A percentile compares a stretch with the other conserved stretches of the same genome.
Evolutionary conservation across 2,113 vertebrate genomes (phyloP).

Genomic region (Vicugna pacos): DNA sequence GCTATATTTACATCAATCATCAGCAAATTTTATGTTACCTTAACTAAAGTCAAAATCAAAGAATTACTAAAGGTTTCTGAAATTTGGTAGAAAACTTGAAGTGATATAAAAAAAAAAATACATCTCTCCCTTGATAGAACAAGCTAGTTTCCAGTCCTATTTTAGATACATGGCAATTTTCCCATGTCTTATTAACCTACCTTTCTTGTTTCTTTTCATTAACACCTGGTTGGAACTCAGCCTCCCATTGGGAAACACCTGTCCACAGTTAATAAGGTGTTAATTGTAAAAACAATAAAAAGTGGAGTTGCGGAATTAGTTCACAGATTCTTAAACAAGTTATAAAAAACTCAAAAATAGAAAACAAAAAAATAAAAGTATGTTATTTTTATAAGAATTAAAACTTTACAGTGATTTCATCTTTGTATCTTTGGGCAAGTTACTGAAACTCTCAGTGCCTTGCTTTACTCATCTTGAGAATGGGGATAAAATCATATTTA

Average conservation of each 20-base stretch:
- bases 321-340: conserved; percentile 65
- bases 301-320: conserved; percentile 60
- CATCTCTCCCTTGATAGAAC: conserved; percentile 9
- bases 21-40: conserved; percentile 38
- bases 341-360: conserved; percentile 45
- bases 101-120: conserved; percentile 35
- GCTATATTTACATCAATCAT: not conserved
- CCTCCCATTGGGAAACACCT: conserved; percentile 63
- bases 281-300: conserved; percentile 67
- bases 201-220: conserved; percentile 73
- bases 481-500: not conserved
- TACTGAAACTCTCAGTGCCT: not conserved
- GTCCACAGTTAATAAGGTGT: conserved; percentile 69
- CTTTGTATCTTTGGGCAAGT: not conserved
- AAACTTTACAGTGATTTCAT: not conserved
- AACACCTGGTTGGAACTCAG: conserved; percentile 62
- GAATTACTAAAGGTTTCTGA: conserved; percentile 48
- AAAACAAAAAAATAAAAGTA: not conserved
- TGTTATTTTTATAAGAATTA: conserved; percentile 18
- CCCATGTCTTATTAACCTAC: conserved; percentile 56
- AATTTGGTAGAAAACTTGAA: not conserved
- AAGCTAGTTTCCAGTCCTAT: conserved; percentile 61
- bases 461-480: not conserved
- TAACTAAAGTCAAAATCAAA: conserved; percentile 57
- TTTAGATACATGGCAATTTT: conserved; percentile 60